These are phyloP conservation scores for Etheostoma nigrum DNA, from an alignment of 2,797 vertebrate genomes.

Conservation along the genomic window DNA sequence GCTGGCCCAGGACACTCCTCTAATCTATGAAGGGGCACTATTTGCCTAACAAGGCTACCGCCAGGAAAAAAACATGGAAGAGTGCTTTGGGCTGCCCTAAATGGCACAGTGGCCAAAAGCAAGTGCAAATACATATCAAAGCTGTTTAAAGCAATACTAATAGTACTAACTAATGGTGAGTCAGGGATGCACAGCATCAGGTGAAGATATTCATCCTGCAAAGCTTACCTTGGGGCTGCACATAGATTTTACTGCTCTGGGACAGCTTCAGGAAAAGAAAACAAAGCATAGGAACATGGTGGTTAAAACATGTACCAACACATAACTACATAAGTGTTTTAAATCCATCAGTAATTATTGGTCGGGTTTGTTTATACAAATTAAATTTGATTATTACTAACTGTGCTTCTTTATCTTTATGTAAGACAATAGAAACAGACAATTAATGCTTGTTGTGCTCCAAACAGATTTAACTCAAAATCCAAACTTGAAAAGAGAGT, in stretches of 20 bases:
- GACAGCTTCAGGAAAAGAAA: conserved; percentile 83
- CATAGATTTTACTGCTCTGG: conserved; percentile 87
- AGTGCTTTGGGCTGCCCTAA: conserved; percentile 59
- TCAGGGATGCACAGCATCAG: conserved; percentile 49
- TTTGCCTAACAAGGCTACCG: conserved; percentile 66
- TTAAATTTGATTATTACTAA: conserved; percentile 19
- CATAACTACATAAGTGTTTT: conserved; percentile 21
- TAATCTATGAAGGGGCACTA: conserved; percentile 62
- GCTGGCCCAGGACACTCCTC: conserved; percentile 37
- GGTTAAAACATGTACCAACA: conserved; percentile 38
- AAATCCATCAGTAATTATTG: conserved; percentile 21
- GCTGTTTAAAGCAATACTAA: conserved; percentile 66
- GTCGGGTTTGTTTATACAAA: conserved; percentile 28
- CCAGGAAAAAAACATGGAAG: conserved; percentile 61
- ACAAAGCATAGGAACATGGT: conserved; percentile 20
- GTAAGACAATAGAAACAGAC: conserved; percentile 16
- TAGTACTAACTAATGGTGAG: conserved; percentile 32
- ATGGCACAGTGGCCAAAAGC: conserved; percentile 60
- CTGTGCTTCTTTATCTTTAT: conserved; percentile 27
- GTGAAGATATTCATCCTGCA: conserved; percentile 40
- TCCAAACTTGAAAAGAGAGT: conserved; percentile 47
- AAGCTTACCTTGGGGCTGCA: conserved; percentile 94
- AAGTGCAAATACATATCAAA: conserved; percentile 65
- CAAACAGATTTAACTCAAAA: conserved; percentile 43
- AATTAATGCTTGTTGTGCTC: conserved; percentile 36